Evolutionary conservation across 2,113 vertebrate genomes (phyloP), one percentile per base, ranked within the genome.

Genomic region (Notothenia coriiceps): DNA sequence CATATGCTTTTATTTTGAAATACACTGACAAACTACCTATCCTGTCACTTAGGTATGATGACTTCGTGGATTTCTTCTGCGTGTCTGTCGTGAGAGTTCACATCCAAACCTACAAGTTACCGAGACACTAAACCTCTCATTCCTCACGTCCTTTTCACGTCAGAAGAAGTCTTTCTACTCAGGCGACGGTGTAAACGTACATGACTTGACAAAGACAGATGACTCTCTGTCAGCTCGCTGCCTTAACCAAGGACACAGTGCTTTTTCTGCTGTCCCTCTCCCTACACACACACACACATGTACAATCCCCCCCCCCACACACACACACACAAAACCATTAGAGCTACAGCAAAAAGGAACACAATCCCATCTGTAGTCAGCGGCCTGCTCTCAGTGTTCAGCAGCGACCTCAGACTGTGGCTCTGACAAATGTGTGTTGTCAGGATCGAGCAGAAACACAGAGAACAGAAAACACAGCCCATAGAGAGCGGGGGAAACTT

Each of bases 171-270:
- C 15, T 65, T 74, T 80, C 78, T 33, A 67, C 71, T 90, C 77
- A 82, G 82, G 22, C 22, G 13, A 54, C 11, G 79, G 79, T 63
- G 44, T 83, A 86, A 83, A 87, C 33, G 83, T 68, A 74, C 77
- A 1, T 44, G 83, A 68, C 70, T 14, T 60, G 89, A 93, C 91
- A 89, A 46, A 88, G 91, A 93, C 50, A 61, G 84, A 91, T 88
- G 90, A 73, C 81, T 88, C 29, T 60, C 82, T 80, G 90, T 88
- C 84, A 87, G 85, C 66, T 50, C 55, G 8, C 77, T 33, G 83
- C 83, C 88, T 88, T 79, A 85, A 86, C 87, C 83, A 47, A 85
- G 88, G 89, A 90, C 87, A 61, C 62, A 51, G 74, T 14, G 57
- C 71, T 65, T 47, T 35, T 83, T 75, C 56, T 44, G 54, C 68